Base-by-base conservation (phyloP, 2,888 invertebrate genomes). In the Drosophila rellima region DNA sequence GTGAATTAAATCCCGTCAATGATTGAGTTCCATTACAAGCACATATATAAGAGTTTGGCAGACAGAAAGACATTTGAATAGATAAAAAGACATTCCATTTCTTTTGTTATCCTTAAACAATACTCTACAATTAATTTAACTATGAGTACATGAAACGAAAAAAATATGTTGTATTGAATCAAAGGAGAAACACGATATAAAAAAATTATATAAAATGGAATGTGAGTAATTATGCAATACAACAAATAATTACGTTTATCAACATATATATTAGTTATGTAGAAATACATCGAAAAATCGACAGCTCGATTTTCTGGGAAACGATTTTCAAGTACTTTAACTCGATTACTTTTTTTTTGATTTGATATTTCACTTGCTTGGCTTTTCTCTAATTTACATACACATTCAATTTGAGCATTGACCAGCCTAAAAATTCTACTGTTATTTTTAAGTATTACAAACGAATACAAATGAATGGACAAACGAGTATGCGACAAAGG, bases 1-100 rank as follows among this genome's bases (percentile, higher is more conserved):
- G 55, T 69, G 54, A 48, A 57, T 59, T 57, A 78, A 74, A 74
- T 64, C 70, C 68, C 39, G 44, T 52, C 78, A 73, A 60, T 68
- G 59, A 74, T 78, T 68, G 68, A 73, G 68, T 73, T 78, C 62
- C 39, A 62, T 45, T 37, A 29, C 13, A 13, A 26, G 35, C 42
- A 15, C 29, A 57, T n/a, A 31, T 2, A 17, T 33, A 47, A 55
- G 18, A 23, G 23, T 29, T 31, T 5, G 35, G 26, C 11, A 13
- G 3, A 15, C 7, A 39, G 7, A 40, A 18, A 29, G 26, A 18
- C 20, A 8, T 18, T 8, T 17, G 10, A n/a, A 40, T 37, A 17
- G 17, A 37, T 20, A 52, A 23, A 37, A 6, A 23, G 13, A 39
- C 20, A 57, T n/a, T 54, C 20, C 20, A 20, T 31, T 31, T 42